These are phyloP conservation scores for Centruroides vittatus DNA, from an alignment of 1,140 invertebrate genomes.

Conservation along the genomic window DNA sequence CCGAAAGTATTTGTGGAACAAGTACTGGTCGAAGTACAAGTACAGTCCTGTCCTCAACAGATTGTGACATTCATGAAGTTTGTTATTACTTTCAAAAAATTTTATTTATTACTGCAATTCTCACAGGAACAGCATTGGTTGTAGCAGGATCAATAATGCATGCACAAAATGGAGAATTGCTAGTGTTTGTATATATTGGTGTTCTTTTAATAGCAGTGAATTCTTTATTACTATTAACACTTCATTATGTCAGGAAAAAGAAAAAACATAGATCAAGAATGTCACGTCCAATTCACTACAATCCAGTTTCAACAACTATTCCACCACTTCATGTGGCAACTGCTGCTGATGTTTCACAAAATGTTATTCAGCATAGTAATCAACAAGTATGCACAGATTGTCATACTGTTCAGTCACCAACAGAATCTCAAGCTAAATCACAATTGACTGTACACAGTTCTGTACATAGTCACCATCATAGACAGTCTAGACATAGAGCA, in stretches of 20 bases:
- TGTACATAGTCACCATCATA: too few species aligned
- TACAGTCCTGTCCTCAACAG: conserved; percentile 6
- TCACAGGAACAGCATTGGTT: conserved; percentile 10
- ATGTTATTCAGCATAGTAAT: too few species aligned
- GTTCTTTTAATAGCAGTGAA: conserved; percentile 11
- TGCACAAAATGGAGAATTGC: conserved; percentile 12
- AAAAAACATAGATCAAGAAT: conserved; percentile 10
- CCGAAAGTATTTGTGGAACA: too few species aligned
- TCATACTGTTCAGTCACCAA: too few species aligned
- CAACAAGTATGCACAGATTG: too few species aligned
- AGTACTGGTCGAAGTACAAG: background rate
- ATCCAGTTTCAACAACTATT: background rate
- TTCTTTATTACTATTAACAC: conserved; percentile 8
- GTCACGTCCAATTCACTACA: background rate
- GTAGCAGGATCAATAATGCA: conserved; percentile 13
- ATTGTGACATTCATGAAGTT: conserved; percentile 13
- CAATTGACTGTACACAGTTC: too few species aligned
- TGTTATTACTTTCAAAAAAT: conserved; percentile 15
- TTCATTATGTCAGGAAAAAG: conserved; percentile 10
- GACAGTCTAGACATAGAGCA: too few species aligned
- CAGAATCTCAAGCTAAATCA: too few species aligned
- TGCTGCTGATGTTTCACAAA: too few species aligned
- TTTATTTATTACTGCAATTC: conserved; percentile 12
- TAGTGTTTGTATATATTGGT: conserved; percentile 15
- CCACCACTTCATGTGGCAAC: background rate